phyloP scores from a whole-genome alignment of 2,797 vertebrate genomes.

The Crossoptilon crossoptilon region DNA sequence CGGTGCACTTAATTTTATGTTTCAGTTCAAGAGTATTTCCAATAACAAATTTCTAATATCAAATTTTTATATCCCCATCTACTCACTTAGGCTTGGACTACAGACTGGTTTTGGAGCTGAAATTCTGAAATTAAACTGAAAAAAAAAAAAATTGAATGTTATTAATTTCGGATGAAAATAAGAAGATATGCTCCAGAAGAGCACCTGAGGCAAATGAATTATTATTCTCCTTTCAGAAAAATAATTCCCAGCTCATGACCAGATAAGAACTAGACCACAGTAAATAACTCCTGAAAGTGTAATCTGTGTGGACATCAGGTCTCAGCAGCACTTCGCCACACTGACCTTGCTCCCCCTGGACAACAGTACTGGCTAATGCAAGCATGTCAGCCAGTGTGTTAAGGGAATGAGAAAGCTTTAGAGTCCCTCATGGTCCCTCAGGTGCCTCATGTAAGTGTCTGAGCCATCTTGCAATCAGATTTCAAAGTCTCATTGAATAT shows the following conservation, averaged over 20 bases:
- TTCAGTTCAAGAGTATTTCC: not conserved
- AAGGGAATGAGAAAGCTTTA: not conserved
- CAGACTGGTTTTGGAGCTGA: not conserved
- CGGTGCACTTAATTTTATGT: no score
- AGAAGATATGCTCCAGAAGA: not conserved
- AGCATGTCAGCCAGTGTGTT: no score
- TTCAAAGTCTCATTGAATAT: constrained; percentile 38
- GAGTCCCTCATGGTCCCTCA: constrained; percentile 7
- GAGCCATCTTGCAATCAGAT: not conserved
- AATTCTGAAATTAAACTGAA: not conserved
- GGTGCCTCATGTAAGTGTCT: not conserved
- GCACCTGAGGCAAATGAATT: not conserved
- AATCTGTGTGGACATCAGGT: not conserved
- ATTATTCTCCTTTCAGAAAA: not conserved
- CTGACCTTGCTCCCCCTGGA: not conserved
- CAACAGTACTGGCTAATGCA: not conserved
- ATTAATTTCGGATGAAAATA: not conserved
- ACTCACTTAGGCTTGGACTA: not conserved
- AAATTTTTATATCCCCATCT: not conserved
- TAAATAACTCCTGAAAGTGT: not conserved
- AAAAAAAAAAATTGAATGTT: not conserved
- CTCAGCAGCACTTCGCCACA: accelerated
- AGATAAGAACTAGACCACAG: not conserved
- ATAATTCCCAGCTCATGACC: not conserved
- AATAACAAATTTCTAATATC: not conserved